These are phyloP conservation scores for Leptopilina syphax DNA, from an alignment of 2,888 invertebrate species.

Conservation along the genomic window DNA sequence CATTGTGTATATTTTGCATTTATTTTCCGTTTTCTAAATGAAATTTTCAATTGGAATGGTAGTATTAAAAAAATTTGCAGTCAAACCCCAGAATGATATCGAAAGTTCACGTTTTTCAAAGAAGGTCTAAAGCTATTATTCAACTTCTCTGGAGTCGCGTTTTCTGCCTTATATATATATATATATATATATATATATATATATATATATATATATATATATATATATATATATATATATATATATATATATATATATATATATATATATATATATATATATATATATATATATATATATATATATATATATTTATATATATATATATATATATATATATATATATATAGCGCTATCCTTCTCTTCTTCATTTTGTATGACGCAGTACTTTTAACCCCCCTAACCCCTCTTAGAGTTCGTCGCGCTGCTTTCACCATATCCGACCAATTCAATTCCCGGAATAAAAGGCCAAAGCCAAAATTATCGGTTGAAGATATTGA, in stretches of 20 bases:
- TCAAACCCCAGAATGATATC: neutral
- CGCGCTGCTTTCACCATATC: slow-evolving; percentile 58
- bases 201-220: no score
- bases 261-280: no score
- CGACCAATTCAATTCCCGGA: slow-evolving; percentile 65
- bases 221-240: no score
- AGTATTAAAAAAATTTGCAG: neutral
- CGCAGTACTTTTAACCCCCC: slow-evolving; percentile 14
- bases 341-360: slow-evolving; percentile 11
- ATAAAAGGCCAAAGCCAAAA: slow-evolving; percentile 67
- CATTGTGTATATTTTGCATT: no score
- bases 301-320: no score
- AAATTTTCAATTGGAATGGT: no score
- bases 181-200: no score
- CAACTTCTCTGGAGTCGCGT: neutral
- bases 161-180: neutral
- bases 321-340: no score
- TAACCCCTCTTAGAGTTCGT: slow-evolving; percentile 39
- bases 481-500: slow-evolving; percentile 60
- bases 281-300: no score
- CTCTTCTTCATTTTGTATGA: slow-evolving; percentile 27
- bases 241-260: no score
- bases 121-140: neutral
- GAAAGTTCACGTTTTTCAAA: neutral
- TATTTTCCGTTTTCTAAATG: no score